Conservation (phyloP, 2,797 vertebrate genomes). For the Mormyrops boulengeri region DNA sequence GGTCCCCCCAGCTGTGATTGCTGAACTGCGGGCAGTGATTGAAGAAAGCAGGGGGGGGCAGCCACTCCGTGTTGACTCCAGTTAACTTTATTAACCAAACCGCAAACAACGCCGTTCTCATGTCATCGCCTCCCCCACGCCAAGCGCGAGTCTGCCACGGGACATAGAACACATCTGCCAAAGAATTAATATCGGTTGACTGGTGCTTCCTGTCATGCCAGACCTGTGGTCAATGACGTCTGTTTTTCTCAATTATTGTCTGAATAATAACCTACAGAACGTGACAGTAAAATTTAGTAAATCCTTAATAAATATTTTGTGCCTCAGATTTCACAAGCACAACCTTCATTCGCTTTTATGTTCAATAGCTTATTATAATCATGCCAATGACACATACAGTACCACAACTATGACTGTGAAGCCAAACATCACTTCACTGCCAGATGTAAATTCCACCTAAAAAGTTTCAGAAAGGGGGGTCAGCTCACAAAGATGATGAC, state of each 20-base stretch:
- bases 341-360: background rate
- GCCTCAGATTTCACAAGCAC: background rate
- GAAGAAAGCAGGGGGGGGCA: background rate
- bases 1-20: background rate
- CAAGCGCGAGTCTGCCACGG: background rate
- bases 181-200: background rate
- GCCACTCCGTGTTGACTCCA: conserved; percentile 10
- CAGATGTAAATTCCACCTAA: background rate
- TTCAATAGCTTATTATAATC: background rate
- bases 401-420: background rate
- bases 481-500: background rate
- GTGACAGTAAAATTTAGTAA: background rate
- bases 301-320: background rate
- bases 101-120: background rate
- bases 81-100: conserved; percentile 25
- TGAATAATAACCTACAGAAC: background rate
- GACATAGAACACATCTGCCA: background rate
- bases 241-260: background rate
- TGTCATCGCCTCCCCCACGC: background rate
- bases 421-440: background rate
- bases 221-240: background rate
- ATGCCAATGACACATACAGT: background rate
- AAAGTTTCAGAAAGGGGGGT: background rate
- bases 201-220: background rate
- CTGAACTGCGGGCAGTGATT: background rate